phyloP scores from a whole-genome alignment of 2,888 invertebrate species.

The Apamea anceps region DNA sequence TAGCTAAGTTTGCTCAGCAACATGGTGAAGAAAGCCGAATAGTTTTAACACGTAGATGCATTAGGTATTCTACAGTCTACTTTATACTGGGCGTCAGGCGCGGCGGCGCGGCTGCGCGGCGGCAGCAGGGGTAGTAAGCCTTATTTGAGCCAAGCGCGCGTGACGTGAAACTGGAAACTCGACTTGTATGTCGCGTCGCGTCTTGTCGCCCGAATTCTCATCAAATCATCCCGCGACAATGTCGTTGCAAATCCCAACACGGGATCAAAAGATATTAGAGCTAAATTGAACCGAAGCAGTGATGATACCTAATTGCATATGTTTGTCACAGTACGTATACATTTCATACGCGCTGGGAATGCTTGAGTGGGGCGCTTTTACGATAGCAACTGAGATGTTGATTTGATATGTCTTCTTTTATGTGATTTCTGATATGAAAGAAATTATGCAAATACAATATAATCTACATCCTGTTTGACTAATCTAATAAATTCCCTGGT shows the following conservation, averaged over 20 bases:
- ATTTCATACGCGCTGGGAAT: slow-evolving; percentile 62
- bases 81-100: slow-evolving; percentile 80
- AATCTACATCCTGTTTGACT: slow-evolving; percentile 25
- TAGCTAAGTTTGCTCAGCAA: slow-evolving; percentile 56
- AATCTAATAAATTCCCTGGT: slow-evolving; percentile 49
- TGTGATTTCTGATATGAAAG: slow-evolving; percentile 7
- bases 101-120: slow-evolving; percentile 81
- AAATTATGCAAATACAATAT: slow-evolving; percentile 31
- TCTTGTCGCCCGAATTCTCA: slow-evolving; percentile 87
- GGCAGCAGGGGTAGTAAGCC: slow-evolving; percentile 86
- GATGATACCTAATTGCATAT: slow-evolving; percentile 78
- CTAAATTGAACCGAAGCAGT: slow-evolving; percentile 84
- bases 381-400: background rate
- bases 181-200: slow-evolving; percentile 84
- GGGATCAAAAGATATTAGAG: slow-evolving; percentile 88
- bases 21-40: slow-evolving; percentile 69
- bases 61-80: slow-evolving; percentile 87
- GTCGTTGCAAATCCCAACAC: slow-evolving; percentile 87
- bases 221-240: slow-evolving; percentile 89
- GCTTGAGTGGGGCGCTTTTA: slow-evolving; percentile 48
- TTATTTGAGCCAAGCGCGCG: slow-evolving; percentile 88
- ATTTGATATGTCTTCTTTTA: slow-evolving; percentile 12
- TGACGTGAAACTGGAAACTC: slow-evolving; percentile 89
- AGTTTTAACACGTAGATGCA: slow-evolving; percentile 78
- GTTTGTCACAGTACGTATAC: slow-evolving; percentile 64